Percentiles rank a stretch among this genome's conserved stretches.
Evolutionary conservation across 2,797 vertebrate species (phyloP).

Genomic region (Fistularia commersonii): DNA sequence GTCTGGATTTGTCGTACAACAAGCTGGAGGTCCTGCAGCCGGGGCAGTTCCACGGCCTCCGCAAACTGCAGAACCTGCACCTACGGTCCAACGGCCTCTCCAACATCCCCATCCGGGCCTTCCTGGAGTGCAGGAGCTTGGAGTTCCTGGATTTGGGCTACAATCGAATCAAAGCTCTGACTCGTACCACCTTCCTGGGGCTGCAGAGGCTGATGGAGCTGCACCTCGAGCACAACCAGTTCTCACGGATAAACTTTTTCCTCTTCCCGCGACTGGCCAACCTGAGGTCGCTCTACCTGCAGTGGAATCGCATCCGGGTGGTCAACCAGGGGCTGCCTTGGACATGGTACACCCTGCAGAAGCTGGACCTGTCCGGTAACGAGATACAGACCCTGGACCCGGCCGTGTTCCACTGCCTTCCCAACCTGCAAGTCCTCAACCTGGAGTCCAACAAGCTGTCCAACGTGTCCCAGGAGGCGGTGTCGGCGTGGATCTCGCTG

Average conservation of each 20-base stretch:
- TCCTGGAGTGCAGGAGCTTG: slow-evolving; percentile 95
- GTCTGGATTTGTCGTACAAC: slow-evolving; percentile 96
- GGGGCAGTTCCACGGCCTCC: slow-evolving; percentile 93
- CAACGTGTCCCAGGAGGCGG: slow-evolving; percentile 93
- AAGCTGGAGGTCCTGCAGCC: slow-evolving; percentile 90
- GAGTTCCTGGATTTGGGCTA: slow-evolving; percentile 98
- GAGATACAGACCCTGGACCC: slow-evolving; percentile 89
- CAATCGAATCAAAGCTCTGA: slow-evolving; percentile 92
- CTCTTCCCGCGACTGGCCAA: slow-evolving; percentile 96
- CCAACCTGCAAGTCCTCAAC: slow-evolving; percentile 95
- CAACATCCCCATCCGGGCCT: slow-evolving; percentile 89
- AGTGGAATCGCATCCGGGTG: slow-evolving; percentile 95
- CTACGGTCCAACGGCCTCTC: slow-evolving; percentile 92
- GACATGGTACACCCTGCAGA: slow-evolving; percentile 98
- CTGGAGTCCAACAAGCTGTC: slow-evolving; percentile 98
- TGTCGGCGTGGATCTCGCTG: slow-evolving; percentile 93
- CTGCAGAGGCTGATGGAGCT: slow-evolving; percentile 93
- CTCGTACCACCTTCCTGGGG: slow-evolving; percentile 93
- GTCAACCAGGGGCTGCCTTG: slow-evolving; percentile 95
- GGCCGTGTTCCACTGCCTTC: slow-evolving; percentile 94
- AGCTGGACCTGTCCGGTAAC: slow-evolving; percentile 96
- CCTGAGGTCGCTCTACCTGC: slow-evolving; percentile 91
- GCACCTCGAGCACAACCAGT: slow-evolving; percentile 98
- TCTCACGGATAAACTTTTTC: slow-evolving; percentile 98
- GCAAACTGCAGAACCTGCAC: slow-evolving; percentile 94